Evolutionary conservation across 2,113 vertebrate genomes (phyloP).

Genomic region (Neofelis nebulosa): DNA sequence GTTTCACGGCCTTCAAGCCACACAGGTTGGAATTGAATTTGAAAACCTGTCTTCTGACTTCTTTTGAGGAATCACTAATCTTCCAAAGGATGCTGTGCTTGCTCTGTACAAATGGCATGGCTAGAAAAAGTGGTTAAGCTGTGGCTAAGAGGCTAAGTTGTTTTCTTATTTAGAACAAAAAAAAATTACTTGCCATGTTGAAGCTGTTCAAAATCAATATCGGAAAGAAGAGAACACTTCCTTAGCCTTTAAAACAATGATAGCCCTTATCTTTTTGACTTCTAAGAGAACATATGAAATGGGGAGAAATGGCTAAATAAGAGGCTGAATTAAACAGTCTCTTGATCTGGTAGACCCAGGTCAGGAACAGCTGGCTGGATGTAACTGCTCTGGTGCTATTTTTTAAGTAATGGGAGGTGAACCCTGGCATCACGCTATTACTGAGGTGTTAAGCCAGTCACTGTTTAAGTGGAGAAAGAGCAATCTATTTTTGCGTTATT

Average conservation of each 20-base stretch:
- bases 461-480: background rate
- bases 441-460: background rate
- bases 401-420: background rate
- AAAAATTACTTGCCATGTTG: background rate
- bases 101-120: background rate
- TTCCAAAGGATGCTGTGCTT: background rate
- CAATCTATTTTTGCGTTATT: background rate
- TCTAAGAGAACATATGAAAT: background rate
- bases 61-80: conserved; percentile 58
- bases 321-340: background rate
- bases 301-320: background rate
- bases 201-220: background rate
- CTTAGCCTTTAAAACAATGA: background rate
- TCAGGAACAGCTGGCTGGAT: background rate
- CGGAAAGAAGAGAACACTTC: background rate
- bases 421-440: too few species aligned
- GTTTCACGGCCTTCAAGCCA: conserved; percentile 60
- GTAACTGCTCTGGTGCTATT: background rate
- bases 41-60: conserved; percentile 62
- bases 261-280: background rate
- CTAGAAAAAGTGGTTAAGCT: background rate
- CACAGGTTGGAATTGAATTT: conserved; percentile 64
- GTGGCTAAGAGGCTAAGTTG: background rate
- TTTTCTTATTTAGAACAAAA: conserved; percentile 37
- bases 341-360: background rate